Conservation (phyloP, 2,888 invertebrate species). For the Agrochola lota region DNA sequence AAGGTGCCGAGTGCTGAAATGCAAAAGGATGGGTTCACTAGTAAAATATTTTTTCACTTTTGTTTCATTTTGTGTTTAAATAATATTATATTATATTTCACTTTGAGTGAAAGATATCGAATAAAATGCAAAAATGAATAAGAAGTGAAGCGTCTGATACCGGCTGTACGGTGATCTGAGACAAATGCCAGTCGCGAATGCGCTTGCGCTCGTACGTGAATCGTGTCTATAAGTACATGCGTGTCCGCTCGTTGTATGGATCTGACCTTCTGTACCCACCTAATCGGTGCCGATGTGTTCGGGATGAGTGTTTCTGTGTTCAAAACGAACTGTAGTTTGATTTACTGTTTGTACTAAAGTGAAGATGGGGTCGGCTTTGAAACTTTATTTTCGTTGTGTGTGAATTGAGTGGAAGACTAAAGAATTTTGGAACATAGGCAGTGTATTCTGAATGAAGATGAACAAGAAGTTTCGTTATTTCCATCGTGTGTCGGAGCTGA, state of each 20-base stretch:
- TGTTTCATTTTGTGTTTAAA: not conserved
- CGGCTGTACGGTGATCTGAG: not conserved
- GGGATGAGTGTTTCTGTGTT: slow-evolving; percentile 5
- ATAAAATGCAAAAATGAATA: not conserved
- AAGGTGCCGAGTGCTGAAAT: not conserved
- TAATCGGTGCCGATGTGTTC: not conserved
- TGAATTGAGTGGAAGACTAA: not conserved
- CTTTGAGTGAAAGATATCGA: not conserved
- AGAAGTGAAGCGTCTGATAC: not conserved
- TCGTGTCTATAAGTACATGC: not conserved
- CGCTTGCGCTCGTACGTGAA: no score
- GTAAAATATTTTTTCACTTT: not conserved
- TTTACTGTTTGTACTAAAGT: slow-evolving; percentile 19
- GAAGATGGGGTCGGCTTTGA: not conserved
- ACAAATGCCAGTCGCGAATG: no score
- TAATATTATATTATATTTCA: no score
- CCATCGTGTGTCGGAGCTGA: no score
- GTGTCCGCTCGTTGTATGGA: not conserved
- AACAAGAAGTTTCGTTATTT: not conserved
- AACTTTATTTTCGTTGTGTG: not conserved
- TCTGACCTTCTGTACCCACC: not conserved
- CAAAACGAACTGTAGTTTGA: slow-evolving; percentile 23
- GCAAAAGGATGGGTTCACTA: not conserved
- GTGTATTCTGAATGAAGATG: not conserved
- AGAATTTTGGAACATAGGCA: not conserved